Evolutionary conservation across 2,797 vertebrate genomes (phyloP).

Genomic region (Alcedo quadribrachys): DNA sequence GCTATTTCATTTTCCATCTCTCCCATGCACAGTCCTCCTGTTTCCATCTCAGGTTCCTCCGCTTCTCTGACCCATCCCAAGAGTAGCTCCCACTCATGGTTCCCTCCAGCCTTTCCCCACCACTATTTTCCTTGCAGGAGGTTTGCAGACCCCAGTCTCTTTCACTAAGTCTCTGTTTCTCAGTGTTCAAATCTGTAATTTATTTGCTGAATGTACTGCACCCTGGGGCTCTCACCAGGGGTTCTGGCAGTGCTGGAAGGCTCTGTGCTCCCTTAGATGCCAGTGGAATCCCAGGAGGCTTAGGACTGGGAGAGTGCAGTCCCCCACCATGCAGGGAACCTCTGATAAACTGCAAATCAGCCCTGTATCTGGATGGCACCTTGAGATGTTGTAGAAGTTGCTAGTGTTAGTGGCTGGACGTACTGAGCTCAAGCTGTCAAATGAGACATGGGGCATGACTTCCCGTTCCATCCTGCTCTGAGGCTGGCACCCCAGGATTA

Average conservation of each 20-base stretch:
- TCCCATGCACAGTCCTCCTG: not conserved
- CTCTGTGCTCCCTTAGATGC: accelerated
- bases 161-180: not conserved
- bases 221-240: not conserved
- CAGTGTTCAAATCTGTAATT: not conserved
- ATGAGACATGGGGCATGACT: accelerated
- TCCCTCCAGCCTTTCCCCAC: not conserved
- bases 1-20: not conserved
- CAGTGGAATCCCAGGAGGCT: accelerated
- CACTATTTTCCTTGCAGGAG: not conserved
- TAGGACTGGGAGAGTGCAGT: not conserved
- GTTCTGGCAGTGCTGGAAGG: accelerated
- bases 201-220: accelerated
- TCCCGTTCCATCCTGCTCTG: not conserved
- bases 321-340: not conserved
- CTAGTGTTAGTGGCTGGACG: not conserved
- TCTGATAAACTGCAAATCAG: not conserved
- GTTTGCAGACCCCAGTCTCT: not conserved
- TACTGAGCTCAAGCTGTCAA: not conserved
- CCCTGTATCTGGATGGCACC: not conserved
- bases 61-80: not conserved
- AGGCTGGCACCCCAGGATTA: not conserved
- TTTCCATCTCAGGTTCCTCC: not conserved
- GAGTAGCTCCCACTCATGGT: not conserved
- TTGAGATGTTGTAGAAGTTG: accelerated